Base-by-base conservation (phyloP, 2,888 invertebrate genomes). In the Epinotia bilunana region DNA sequence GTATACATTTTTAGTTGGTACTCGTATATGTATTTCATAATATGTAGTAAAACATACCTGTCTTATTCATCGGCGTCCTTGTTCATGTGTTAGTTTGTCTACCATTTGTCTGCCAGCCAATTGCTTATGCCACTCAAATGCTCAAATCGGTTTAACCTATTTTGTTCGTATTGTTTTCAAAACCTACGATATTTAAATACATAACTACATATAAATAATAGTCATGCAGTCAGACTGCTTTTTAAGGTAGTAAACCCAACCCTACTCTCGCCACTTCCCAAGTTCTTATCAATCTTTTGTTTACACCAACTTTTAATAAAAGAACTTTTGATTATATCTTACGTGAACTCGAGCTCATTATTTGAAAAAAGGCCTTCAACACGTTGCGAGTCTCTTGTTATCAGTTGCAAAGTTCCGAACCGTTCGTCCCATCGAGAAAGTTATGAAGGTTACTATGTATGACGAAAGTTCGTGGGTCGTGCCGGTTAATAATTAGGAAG, bases 321-420 rank as follows among this genome's bases (percentile, higher is more conserved):
- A 28, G n/a, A 74, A 74, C 70, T 74, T 74, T 74, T 33, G 69
- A 60, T 60, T 23, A 18, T 70, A 74, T 70, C 70, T 68, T 60
- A 43, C 64, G 60, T 74, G 60, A 55, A 70, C 57, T n/a, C 23
- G 11, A 74, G 64, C 64, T 71, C 74, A 74, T 71, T 74, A 74
- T 71, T 74, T 71, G 74, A 74, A 74, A 74, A 74, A 74, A 65
- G 70, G 69, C 43, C 74, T 64, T 74, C 70, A 70, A 74, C 64
- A 70, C 70, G 64, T 69, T 69, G 55, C 62, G 33, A 62, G 55
- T 58, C 55, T 28, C 61, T 70, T 62, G 70, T 70, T 70, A 70
- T 70, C 70, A 62, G 70, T 60, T 61, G 70, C 46, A 49, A 72
- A 72, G 64, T 74, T 70, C 39, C 20, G 57, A 70, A 63, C 28